These are phyloP conservation scores for Sebastes elongatus DNA, from an alignment of 2,797 vertebrate species.

Conservation along the genomic window DNA sequence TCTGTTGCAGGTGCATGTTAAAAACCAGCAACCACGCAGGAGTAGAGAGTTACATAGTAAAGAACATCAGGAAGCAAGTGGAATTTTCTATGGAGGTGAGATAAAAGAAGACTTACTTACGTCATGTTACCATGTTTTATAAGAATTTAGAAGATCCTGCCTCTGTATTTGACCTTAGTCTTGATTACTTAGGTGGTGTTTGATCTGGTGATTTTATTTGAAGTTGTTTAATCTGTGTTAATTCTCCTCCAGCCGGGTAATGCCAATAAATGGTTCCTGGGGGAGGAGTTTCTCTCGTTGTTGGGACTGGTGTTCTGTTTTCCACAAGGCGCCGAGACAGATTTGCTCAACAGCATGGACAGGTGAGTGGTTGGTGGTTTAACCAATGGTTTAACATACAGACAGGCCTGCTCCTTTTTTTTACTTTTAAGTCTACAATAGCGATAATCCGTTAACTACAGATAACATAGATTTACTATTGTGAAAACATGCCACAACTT, in stretches of 20 bases:
- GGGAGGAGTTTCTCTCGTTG: constrained; percentile 83
- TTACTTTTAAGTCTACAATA: not conserved
- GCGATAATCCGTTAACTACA: not conserved
- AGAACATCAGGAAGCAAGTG: constrained; percentile 93
- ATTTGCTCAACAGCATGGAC: constrained; percentile 89
- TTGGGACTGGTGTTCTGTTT: constrained; percentile 85
- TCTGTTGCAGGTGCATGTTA: constrained; percentile 88
- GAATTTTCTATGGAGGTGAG: constrained; percentile 88
- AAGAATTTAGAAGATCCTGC: not conserved
- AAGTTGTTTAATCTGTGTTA: not conserved
- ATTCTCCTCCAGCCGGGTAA: constrained; percentile 73
- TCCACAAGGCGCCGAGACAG: constrained; percentile 87
- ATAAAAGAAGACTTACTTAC: not conserved
- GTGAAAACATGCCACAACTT: not conserved
- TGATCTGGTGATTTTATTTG: not conserved
- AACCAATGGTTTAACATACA: not conserved
- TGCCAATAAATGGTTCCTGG: constrained; percentile 86
- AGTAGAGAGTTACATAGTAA: constrained; percentile 90
- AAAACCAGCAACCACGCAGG: constrained; percentile 92
- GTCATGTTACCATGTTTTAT: not conserved
- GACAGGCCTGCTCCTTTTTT: not conserved
- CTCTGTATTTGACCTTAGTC: not conserved
- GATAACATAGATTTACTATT: not conserved
- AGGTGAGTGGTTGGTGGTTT: constrained; percentile 77
- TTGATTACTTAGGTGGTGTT: no score